Percentiles rank a stretch among this genome's conserved stretches.
These are phyloP conservation scores for Perccottus glenii DNA, from an alignment of 2,113 vertebrate genomes.

Conservation along the genomic window DNA sequence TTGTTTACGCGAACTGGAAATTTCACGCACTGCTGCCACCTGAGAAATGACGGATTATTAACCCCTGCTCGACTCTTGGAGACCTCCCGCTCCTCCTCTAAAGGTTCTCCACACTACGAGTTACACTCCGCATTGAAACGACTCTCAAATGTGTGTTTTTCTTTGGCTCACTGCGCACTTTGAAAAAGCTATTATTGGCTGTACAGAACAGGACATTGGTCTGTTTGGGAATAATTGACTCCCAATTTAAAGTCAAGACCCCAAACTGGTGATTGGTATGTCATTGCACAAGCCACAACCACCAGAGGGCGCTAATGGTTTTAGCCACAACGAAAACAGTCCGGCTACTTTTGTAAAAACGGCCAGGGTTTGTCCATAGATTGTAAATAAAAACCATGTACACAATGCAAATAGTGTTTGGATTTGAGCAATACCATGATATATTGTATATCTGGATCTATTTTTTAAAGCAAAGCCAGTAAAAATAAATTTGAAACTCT, in stretches of 20 bases:
- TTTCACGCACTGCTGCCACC: conserved; percentile 60
- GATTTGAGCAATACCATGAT: too few relatives aligned
- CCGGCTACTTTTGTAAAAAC: too few relatives aligned
- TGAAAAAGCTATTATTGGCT: conserved; percentile 10
- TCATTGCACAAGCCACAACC: too few relatives aligned
- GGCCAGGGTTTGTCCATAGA: too few relatives aligned
- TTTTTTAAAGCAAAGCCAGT: too few relatives aligned
- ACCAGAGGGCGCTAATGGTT: too few relatives aligned
- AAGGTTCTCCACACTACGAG: not conserved
- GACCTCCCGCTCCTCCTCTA: conserved; percentile 8
- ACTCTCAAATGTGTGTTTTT: conserved; percentile 24
- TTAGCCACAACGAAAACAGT: too few relatives aligned
- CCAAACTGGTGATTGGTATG: too few relatives aligned
- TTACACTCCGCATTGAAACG: conserved; percentile 17
- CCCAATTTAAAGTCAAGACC: not conserved
- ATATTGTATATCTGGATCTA: too few relatives aligned
- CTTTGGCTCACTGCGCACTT: not conserved
- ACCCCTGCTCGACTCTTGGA: conserved; percentile 46
- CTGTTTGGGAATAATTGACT: not conserved
- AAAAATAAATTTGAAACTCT: too few relatives aligned
- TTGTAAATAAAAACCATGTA: too few relatives aligned
- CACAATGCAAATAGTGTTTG: too few relatives aligned
- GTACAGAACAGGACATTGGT: not conserved
- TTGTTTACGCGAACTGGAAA: conserved; percentile 53
- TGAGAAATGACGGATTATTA: conserved; percentile 54